phyloP scores from a whole-genome alignment of 2,797 vertebrate genomes.

The Ispidina picta region DNA sequence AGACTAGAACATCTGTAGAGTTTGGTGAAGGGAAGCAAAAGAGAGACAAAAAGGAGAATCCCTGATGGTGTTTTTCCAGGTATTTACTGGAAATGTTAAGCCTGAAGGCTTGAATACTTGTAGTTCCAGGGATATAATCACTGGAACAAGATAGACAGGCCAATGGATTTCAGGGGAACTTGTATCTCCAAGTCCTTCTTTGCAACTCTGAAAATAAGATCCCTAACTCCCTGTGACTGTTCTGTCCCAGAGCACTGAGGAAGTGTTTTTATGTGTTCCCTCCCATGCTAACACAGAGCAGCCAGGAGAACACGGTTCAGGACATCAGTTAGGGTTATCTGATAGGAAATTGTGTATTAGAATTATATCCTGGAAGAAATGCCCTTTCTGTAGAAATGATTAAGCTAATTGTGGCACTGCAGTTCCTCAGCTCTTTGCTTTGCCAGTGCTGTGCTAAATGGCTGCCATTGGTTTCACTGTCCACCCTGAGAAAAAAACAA shows the following conservation, averaged over 20 bases:
- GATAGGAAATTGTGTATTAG: conserved; percentile 44
- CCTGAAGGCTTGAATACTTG: background rate
- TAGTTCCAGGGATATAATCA: background rate
- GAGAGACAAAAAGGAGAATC: conserved; percentile 18
- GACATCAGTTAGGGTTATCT: conserved; percentile 40
- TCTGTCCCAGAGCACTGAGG: background rate
- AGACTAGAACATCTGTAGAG: background rate
- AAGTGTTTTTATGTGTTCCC: background rate
- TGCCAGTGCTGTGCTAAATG: rapidly evolving
- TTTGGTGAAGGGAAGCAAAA: background rate
- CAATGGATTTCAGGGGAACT: background rate
- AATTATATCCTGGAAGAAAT: conserved; percentile 48
- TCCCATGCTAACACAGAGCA: background rate
- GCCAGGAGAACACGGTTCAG: conserved; percentile 35
- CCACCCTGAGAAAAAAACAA: background rate
- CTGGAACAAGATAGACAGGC: background rate
- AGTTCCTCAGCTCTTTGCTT: background rate
- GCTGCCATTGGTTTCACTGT: background rate
- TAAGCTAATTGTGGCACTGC: background rate
- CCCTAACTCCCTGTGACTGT: background rate
- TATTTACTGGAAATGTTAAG: conserved; percentile 1
- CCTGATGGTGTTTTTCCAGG: conserved; percentile 11
- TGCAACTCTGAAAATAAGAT: background rate
- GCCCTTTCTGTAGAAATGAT: background rate
- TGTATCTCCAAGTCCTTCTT: background rate